A percentile compares a stretch with the other conserved stretches of the same genome.
Conservation (phyloP, 2,888 invertebrate species). For the Diplolepis rosae region DNA sequence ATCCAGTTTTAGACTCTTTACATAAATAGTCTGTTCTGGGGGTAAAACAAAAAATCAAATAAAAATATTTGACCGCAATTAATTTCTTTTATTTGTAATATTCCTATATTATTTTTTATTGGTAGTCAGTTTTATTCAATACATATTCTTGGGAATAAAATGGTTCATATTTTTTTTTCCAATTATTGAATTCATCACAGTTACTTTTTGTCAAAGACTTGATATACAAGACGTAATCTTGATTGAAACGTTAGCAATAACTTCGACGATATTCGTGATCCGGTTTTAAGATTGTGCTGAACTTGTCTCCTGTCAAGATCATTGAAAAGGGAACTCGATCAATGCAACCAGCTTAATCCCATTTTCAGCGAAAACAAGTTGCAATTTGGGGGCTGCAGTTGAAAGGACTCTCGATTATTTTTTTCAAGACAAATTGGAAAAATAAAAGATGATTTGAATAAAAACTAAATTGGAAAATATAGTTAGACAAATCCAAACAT, state of each 20-base stretch:
- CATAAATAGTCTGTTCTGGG: too few relatives aligned
- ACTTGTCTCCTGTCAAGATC: conserved; percentile 21
- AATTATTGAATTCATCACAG: neutral
- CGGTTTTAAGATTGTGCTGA: conserved; percentile 17
- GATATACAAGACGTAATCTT: conserved; percentile 3
- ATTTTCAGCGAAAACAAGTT: conserved; percentile 9
- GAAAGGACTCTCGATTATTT: neutral
- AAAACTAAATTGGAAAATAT: too few relatives aligned
- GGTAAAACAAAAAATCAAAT: too few relatives aligned
- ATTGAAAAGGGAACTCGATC: conserved; percentile 26
- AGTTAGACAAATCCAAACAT: too few relatives aligned
- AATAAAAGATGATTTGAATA: too few relatives aligned
- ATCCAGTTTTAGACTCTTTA: too few relatives aligned
- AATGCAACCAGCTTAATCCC: conserved; percentile 25
- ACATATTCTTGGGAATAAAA: neutral
- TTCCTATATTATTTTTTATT: too few relatives aligned
- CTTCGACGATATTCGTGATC: conserved; percentile 25
- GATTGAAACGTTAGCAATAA: conserved; percentile 28
- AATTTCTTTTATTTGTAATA: too few relatives aligned
- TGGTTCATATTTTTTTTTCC: neutral
- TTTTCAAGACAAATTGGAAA: neutral
- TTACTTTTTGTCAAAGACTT: neutral
- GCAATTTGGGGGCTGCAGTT: conserved; percentile 1
- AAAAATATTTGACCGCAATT: too few relatives aligned
- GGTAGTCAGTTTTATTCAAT: neutral